Percentiles rank a stretch among this genome's conserved stretches.
phyloP scores from a whole-genome alignment of 2,113 vertebrate species.

The Ceuthmochares aereus region DNA sequence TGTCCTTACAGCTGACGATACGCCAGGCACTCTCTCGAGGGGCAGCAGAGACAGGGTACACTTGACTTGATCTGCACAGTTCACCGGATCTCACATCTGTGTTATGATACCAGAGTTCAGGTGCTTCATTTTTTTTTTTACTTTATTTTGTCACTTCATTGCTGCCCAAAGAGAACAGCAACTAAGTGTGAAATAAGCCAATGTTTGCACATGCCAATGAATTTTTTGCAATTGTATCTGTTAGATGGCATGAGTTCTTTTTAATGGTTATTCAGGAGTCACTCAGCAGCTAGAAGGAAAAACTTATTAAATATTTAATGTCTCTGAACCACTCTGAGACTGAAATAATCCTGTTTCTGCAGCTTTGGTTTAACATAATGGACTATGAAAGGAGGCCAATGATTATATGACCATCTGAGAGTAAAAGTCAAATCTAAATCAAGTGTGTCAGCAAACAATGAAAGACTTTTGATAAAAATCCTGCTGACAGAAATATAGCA shows the following conservation, averaged over 20 bases:
- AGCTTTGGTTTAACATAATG: constrained; percentile 29
- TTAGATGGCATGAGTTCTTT: neutral
- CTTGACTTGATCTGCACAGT: neutral
- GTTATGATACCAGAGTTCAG: neutral
- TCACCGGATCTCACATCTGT: neutral
- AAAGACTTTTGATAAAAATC: neutral
- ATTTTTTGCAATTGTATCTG: neutral
- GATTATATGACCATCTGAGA: neutral
- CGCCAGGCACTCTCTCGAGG: neutral
- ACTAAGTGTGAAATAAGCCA: neutral
- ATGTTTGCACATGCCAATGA: neutral
- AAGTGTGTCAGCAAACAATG: neutral
- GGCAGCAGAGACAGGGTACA: neutral
- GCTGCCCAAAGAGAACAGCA: neutral
- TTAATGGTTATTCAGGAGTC: neutral
- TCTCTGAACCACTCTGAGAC: neutral
- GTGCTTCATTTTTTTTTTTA: neutral
- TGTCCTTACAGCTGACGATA: constrained; percentile 6
- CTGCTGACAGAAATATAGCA: neutral
- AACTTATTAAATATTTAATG: constrained; percentile 37
- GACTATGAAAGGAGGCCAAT: neutral
- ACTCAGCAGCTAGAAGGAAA: constrained; percentile 1
- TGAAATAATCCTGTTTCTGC: constrained; percentile 14
- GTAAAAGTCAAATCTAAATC: neutral
- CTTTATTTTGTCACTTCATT: neutral